Percentiles rank a stretch among this genome's conserved stretches.
Evolutionary conservation across 2,797 vertebrate species (phyloP).

Genomic region (Tangara arthus): DNA sequence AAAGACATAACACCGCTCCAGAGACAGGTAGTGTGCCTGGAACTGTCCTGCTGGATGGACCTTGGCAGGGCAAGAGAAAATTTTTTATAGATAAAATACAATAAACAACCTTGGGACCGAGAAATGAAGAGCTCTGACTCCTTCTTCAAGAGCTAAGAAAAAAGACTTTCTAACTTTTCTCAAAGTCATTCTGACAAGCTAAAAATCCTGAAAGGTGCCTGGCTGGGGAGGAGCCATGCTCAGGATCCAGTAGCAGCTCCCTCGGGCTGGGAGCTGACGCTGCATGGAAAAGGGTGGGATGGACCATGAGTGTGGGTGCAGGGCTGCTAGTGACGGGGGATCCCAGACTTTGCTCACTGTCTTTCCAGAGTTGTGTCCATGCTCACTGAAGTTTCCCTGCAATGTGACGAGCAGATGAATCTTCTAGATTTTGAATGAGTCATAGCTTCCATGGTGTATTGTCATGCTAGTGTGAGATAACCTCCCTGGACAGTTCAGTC

Average conservation of each 20-base stretch:
- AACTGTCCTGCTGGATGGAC: too few relatives aligned
- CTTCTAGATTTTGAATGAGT: not conserved
- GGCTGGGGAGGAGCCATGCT: not conserved
- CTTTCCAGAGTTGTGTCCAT: accelerated
- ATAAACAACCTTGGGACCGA: too few relatives aligned
- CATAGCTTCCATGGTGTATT: not conserved
- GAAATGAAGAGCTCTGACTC: too few relatives aligned
- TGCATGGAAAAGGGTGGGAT: not conserved
- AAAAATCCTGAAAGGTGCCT: too few relatives aligned
- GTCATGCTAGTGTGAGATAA: not conserved
- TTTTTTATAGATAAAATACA: too few relatives aligned
- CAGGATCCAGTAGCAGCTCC: not conserved
- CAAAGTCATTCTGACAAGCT: too few relatives aligned
- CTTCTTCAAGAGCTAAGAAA: too few relatives aligned
- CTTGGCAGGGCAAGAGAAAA: too few relatives aligned
- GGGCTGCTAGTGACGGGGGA: not conserved
- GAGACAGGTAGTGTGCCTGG: too few relatives aligned
- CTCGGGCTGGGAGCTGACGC: not conserved
- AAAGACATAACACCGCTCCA: too few relatives aligned
- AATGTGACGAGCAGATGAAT: not conserved
- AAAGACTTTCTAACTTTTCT: too few relatives aligned
- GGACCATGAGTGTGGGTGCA: accelerated
- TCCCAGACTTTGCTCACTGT: not conserved
- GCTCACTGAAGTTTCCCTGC: not conserved
- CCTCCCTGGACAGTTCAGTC: not conserved